Conservation (phyloP, 2,113 vertebrate species). For the Ptyas mucosa region DNA sequence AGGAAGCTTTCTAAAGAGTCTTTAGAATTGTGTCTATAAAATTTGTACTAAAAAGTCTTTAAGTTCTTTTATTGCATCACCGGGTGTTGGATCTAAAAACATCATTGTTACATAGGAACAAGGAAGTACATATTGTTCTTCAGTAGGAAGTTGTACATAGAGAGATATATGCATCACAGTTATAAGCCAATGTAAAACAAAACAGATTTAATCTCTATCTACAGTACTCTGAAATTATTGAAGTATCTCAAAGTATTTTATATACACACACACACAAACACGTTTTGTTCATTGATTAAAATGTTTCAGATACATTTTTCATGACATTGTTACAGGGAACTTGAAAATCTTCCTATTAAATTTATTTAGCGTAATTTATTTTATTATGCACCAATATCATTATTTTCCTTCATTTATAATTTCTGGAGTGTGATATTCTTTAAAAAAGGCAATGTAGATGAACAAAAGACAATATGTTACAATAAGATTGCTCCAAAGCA, state of each 20-base stretch:
- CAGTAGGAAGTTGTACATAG: background rate
- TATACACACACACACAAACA: too few species aligned
- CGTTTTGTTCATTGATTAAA: background rate
- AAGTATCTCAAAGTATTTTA: background rate
- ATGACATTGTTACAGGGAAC: background rate
- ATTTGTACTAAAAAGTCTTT: background rate
- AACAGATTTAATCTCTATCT: background rate
- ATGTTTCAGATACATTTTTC: background rate
- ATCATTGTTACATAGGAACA: background rate
- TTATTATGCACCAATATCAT: background rate
- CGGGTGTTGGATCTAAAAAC: background rate
- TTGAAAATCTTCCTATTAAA: background rate
- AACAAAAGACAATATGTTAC: background rate
- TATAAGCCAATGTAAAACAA: background rate
- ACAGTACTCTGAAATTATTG: background rate
- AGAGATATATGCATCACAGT: background rate
- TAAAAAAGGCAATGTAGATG: background rate
- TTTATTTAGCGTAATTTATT: background rate
- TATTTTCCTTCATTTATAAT: background rate
- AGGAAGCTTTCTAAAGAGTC: background rate
- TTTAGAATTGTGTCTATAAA: background rate
- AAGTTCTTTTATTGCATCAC: background rate
- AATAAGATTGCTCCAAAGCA: background rate
- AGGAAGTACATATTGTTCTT: slow-evolving; percentile 17
- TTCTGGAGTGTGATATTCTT: background rate